Evolutionary conservation across 2,797 vertebrate species (phyloP), one percentile per base, ranked within the genome.

Genomic region (Selene dorsalis): DNA sequence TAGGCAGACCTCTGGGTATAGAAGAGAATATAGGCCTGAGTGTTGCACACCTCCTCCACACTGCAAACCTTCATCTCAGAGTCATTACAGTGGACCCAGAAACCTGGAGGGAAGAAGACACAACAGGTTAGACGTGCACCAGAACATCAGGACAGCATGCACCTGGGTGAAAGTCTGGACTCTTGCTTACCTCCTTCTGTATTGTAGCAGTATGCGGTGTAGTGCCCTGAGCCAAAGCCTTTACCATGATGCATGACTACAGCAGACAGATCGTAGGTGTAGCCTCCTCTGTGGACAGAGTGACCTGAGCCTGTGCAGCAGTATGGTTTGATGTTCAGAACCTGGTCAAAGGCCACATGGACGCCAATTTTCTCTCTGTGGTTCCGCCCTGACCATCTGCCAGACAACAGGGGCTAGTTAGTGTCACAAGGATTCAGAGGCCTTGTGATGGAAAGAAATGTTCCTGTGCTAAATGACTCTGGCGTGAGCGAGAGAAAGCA

Each of bases 71-170:
- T 98, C 96, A 99, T 96, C 94, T 98, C 97, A 89, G 98, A 99
- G 96, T 99, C 98, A 75, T 99, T 99, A 95, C 98, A 99, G 96
- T 99, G 98, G 92, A 99, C 97, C 98, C 98, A 99, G 94, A 99
- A 99, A 92, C 97, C 98, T 99, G 93, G 70, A 53, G 61, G 85
- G 0, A 62, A 39, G 73, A 30, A 69, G 8, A 76, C 8, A 39
- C 2, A 13, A 1, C 0, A 4, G 18, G 55, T 55, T 57, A 22
- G 52, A 67, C 9, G 28, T 11, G n/a, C 16, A 18, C 6, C 32
- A 61, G 13, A 10, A 22, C 4, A 16, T 16, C 30, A 4, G 58
- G 22, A 48, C 20, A 6, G 59, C 5, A 28, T 10, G 8, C 8
- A 28, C 3, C 32, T 1, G 55, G 4, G 6, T 10, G 47, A 16